Conservation (phyloP, 2,797 vertebrate species). For the Gallinago solitaria region DNA sequence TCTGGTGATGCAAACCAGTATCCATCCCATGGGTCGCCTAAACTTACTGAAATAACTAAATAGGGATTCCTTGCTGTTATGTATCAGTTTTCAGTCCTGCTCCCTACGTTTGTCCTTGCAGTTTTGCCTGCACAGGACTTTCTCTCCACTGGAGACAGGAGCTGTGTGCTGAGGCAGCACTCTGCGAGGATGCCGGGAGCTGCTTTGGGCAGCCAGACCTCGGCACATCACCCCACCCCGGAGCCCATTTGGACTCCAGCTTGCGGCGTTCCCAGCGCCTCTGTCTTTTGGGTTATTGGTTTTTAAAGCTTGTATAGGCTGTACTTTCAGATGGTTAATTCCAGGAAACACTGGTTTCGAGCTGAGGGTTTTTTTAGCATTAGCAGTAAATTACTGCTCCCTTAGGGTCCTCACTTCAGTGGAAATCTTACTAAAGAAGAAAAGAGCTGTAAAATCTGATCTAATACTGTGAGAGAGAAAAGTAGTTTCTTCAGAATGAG, state of each 20-base stretch:
- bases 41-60: background rate
- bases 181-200: background rate
- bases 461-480: background rate
- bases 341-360: background rate
- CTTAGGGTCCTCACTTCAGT: background rate
- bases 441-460: background rate
- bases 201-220: background rate
- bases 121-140: background rate
- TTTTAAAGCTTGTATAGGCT: background rate
- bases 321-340: background rate
- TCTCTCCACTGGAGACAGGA: background rate
- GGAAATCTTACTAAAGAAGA: background rate
- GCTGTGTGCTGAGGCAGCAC: conserved; percentile 12
- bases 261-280: background rate
- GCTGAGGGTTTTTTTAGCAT: background rate
- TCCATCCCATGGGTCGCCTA: background rate
- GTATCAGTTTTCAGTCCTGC: background rate
- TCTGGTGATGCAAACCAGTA: background rate
- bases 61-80: background rate
- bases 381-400: background rate
- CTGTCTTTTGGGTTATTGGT: background rate
- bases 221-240: background rate
- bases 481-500: background rate
- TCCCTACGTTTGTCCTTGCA: background rate
- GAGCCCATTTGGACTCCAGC: background rate